These are phyloP conservation scores for Bujurquina vittata DNA, from an alignment of 2,113 vertebrate species.

Conservation along the genomic window DNA sequence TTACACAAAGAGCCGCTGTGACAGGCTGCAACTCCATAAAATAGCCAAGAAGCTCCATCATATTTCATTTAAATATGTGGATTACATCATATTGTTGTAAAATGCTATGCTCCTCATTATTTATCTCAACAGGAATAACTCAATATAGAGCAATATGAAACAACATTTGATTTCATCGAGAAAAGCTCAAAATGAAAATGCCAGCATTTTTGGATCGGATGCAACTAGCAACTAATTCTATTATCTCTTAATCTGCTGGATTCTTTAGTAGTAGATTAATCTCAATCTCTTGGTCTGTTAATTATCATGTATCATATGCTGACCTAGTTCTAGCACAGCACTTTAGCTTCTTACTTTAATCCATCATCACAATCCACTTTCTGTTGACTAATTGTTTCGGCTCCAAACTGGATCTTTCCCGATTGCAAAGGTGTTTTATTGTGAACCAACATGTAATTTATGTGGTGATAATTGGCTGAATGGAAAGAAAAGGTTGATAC, in stretches of 20 bases:
- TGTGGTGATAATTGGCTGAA: not conserved
- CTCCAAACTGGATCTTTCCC: not conserved
- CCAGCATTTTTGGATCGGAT: not conserved
- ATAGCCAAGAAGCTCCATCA: not conserved
- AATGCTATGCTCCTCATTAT: not conserved
- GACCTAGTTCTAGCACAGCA: not conserved
- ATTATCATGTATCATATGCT: not conserved
- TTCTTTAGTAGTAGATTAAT: not conserved
- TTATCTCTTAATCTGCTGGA: not conserved
- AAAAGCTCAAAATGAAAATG: not conserved
- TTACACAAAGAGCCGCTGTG: not conserved
- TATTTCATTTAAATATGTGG: not conserved
- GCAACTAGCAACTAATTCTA: not conserved
- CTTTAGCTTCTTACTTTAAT: not conserved
- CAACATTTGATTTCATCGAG: not conserved
- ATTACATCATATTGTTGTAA: not conserved
- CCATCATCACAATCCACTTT: not conserved
- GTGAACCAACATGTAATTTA: not conserved
- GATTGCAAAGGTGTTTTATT: not conserved
- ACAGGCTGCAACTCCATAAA: not conserved
- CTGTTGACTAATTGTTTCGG: not conserved
- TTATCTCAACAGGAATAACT: not conserved
- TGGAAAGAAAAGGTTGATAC: not conserved
- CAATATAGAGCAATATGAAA: too few relatives aligned
- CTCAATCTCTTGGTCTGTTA: not conserved